Percentiles rank a stretch among this genome's conserved stretches.
phyloP scores from a whole-genome alignment of 1,140 invertebrate genomes.

The Halyomorpha halys region DNA sequence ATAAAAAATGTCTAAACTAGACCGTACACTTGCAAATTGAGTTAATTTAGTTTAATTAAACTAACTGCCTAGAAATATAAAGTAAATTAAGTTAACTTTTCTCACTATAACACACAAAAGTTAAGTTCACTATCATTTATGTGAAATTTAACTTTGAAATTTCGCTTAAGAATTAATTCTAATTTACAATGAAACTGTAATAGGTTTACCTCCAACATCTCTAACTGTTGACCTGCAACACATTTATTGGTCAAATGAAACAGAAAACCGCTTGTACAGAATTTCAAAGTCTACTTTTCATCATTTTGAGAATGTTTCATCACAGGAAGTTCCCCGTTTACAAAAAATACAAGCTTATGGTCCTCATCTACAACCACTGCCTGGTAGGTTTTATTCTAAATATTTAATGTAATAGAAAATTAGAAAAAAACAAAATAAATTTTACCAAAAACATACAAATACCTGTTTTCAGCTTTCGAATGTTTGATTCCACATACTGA shows the following conservation, averaged over 20 bases:
- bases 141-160: too few relatives aligned
- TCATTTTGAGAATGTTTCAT: slow-evolving; percentile 17
- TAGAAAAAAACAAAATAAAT: too few relatives aligned
- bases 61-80: too few relatives aligned
- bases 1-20: too few relatives aligned
- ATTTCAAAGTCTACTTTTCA: slow-evolving; percentile 40
- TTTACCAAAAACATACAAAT: not conserved
- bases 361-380: slow-evolving; percentile 62
- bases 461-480: slow-evolving; percentile 39
- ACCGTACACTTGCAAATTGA: too few relatives aligned
- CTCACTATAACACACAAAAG: too few relatives aligned
- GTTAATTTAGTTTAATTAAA: too few relatives aligned
- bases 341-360: slow-evolving; percentile 56
- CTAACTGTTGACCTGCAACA: slow-evolving; percentile 53
- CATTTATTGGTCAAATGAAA: slow-evolving; percentile 57
- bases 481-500: slow-evolving; percentile 49
- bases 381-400: slow-evolving; percentile 30
- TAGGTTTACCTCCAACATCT: slow-evolving; percentile 44
- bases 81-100: too few relatives aligned
- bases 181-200: not conserved
- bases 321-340: slow-evolving; percentile 32
- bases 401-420: not conserved
- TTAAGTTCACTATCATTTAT: too few relatives aligned
- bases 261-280: slow-evolving; percentile 50
- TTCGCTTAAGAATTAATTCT: too few relatives aligned